Evolutionary conservation across 2,888 invertebrate genomes (phyloP), one percentile per base, ranked within the genome.

Genomic region (Chrysodeixis includens): DNA sequence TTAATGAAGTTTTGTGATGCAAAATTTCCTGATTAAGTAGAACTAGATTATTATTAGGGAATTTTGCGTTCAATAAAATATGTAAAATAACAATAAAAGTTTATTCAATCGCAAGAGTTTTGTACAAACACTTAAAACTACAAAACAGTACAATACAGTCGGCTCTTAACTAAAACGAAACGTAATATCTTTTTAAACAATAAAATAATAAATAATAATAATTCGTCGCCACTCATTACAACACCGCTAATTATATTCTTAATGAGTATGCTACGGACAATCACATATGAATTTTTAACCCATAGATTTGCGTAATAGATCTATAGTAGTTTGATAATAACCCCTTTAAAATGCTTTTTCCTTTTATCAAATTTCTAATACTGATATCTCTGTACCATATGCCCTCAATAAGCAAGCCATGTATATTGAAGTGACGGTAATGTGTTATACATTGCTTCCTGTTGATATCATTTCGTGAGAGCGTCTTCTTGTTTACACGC

Each of bases 81-180:
- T 56, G 26, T 56, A 16, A 32, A 30, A 64, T 66, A 81, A 78
- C 70, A 79, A 83, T 73, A 77, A 81, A 84, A 81, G 77, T 90
- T 89, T 88, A 87, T 88, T 88, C 74, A 82, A 86, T 85, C 77
- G 81, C 79, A 88, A 87, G 84, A 85, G 78, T 88, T 91, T 93
- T 94, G 93, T 93, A 93, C 93, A 92, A 72, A 91, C 86, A 88
- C 91, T 92, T 92, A 91, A 74, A 83, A 83, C 86, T 88, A 89
- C 61, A 80, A 70, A 83, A 81, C 71, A 82, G 70, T 71, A 78
- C 64, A 81, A 69, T 74, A 81, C 79, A 81, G 78, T 73, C 69
- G 78, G 53, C 49, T 30, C 70, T 69, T 67, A 73, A 64, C 62
- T 77, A 75, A 64, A 76, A 67, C 56, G 62, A 81, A 79, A 66